Evolutionary conservation across 2,888 invertebrate genomes (phyloP), one percentile per base, ranked within the genome.

Genomic region (Cantharis nigra): DNA sequence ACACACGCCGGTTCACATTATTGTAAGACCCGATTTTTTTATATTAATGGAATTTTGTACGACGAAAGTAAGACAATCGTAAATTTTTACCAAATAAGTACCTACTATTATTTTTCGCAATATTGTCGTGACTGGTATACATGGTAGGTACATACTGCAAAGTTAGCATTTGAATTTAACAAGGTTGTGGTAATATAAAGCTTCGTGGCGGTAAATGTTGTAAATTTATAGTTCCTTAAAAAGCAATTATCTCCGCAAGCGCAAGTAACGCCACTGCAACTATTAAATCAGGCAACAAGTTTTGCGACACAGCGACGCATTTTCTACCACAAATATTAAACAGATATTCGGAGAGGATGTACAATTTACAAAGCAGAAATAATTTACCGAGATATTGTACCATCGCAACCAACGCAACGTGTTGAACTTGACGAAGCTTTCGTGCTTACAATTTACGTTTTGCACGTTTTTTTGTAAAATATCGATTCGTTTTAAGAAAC

Each of bases 181-280:
- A 79, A 78, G 77, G 81, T 82, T 83, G 83, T 77, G 82, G 83
- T 76, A 80, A 81, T 79, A 82, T 82, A 79, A 83, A 82, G 81
- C 76, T 77, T 81, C 75, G 80, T 81, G 82, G 82, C 80, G 83
- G 84, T 82, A 82, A 84, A 82, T 79, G 83, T 81, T 79, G 74
- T 80, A 77, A 85, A 85, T 85, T 86, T 86, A 85, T 86, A 83
- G 85, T 84, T 84, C 83, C 83, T 86, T 85, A 85, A 85, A 85
- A 85, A 84, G 85, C 84, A 85, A 85, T 86, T 85, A 85, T 81
- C 83, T 79, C 75, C 77, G 79, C 69, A 71, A 78, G 78, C 74
- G 78, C 76, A 78, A 80, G 76, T 78, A 78, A 78, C 79, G 72
- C 76, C 80, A 75, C 80, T 79, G 81, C 77, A 78, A 83, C 83